These are phyloP conservation scores for Rhabditophanes sp. DNA, from an alignment of 2,888 invertebrate genomes.

Conservation along the genomic window DNA sequence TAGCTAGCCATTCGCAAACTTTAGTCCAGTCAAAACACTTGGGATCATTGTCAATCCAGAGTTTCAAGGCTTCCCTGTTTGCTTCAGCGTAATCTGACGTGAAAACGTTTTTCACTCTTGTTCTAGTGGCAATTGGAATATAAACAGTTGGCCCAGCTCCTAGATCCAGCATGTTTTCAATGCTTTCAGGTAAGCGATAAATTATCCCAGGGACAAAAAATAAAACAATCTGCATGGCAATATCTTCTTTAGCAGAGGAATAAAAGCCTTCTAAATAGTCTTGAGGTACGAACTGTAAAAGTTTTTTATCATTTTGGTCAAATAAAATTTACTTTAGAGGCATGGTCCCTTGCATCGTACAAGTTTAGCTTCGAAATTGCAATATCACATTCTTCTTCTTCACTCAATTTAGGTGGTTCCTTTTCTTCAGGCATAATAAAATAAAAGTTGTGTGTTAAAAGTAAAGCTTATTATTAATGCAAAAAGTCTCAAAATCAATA, in stretches of 20 bases:
- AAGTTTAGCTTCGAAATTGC: too few species aligned
- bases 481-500: too few species aligned
- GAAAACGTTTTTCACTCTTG: slow-evolving; percentile 26
- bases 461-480: too few species aligned
- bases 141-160: slow-evolving; percentile 39
- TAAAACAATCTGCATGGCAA: slow-evolving; percentile 39
- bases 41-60: slow-evolving; percentile 26
- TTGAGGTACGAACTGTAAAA: slow-evolving; percentile 33
- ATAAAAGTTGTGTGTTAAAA: too few species aligned
- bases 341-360: too few species aligned
- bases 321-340: neutral
- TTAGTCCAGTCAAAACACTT: slow-evolving; percentile 32
- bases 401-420: too few species aligned
- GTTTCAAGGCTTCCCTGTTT: slow-evolving; percentile 24
- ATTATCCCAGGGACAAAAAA: slow-evolving; percentile 43
- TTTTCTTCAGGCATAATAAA: too few species aligned
- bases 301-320: too few species aligned
- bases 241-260: slow-evolving; percentile 32
- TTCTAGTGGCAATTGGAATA: slow-evolving; percentile 30
- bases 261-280: slow-evolving; percentile 38
- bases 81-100: slow-evolving; percentile 37
- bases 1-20: slow-evolving; percentile 35
- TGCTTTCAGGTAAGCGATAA: slow-evolving; percentile 31
- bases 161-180: slow-evolving; percentile 30
- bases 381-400: too few species aligned